Percentiles rank a stretch among this genome's conserved stretches.
Evolutionary conservation across 2,113 vertebrate genomes (phyloP).

Genomic region (Sitta europaea): DNA sequence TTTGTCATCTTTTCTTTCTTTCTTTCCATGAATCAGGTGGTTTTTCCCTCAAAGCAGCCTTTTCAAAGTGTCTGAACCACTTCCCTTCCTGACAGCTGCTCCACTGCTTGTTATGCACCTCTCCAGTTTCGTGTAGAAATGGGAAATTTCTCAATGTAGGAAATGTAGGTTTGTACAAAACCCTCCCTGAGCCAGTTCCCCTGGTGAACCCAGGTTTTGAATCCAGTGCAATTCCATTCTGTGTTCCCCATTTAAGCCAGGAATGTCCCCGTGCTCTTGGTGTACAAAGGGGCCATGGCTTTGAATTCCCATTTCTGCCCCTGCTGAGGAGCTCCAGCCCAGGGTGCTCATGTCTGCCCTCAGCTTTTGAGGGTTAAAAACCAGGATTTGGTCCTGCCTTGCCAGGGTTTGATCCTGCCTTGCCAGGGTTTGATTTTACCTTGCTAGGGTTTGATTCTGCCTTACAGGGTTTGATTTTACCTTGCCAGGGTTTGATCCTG

Average conservation of each 20-base stretch:
- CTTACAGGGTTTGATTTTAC: no score
- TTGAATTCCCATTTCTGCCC: accelerated
- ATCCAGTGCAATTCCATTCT: not conserved
- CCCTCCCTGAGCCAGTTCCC: not conserved
- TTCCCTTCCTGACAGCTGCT: not conserved
- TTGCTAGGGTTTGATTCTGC: no score
- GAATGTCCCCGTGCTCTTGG: accelerated
- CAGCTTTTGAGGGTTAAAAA: not conserved
- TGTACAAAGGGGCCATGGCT: accelerated
- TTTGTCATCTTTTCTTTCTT: not conserved
- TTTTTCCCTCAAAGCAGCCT: not conserved
- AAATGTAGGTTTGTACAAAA: not conserved
- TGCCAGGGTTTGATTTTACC: no score
- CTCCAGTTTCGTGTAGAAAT: not conserved
- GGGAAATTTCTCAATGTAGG: not conserved
- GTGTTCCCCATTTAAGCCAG: not conserved
- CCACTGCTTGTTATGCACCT: not conserved
- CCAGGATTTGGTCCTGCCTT: no score
- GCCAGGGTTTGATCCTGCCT: no score
- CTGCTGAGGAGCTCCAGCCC: not conserved
- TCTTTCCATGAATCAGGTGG: not conserved
- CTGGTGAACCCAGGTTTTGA: not conserved
- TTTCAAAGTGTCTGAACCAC: not conserved
- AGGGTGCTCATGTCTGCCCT: accelerated
- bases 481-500: not conserved